Evolutionary conservation across 1,140 invertebrate genomes (phyloP), one percentile per base, ranked within the genome.

Genomic region (Paraescarpia echinospica): DNA sequence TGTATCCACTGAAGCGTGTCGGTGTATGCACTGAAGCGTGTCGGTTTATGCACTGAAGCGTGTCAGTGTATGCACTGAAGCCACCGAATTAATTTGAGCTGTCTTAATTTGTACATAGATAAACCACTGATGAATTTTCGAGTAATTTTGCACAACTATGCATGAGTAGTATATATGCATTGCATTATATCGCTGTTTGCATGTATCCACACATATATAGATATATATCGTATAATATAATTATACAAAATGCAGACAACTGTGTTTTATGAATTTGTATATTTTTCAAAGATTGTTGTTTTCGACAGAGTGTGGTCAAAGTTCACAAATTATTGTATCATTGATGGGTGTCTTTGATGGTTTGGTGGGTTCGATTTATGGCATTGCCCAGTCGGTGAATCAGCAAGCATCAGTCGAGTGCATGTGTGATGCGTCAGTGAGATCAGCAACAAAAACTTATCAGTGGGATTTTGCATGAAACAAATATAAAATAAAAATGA

Each of bases 81-180:
- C 59, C 8, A n/a, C n/a, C n/a, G n/a, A n/a, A n/a, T 14, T 18
- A 77, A 77, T 18, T 27, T 31, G 18, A 77, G 59, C 59, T 77
- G 59, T 77, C 59, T 18, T 77, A 77, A 77, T 77, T 77, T 77
- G 59, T 77, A 77, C 59, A 77, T 77, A 77, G 59, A 77, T 77
- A 77, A 77, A 77, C 14, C 27, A 31, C 8, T 77, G 59, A 77
- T 22, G 59, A 77, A 77, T 77, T 77, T 77, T 77, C 59, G 59
- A 77, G 59, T 27, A 77, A 77, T 77, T 77, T 77, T 77, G 59
- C 59, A 77, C 59, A 77, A 77, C 59, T 77, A 18, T 77, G 59
- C 59, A 77, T 77, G 59, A 2, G 22, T 77, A 77, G 14, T 77
- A 27, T 22, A 2, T 77, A 77, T 77, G 22, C 59, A 77, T 77